These are phyloP conservation scores for Atherinosoma microstoma DNA, from an alignment of 2,797 vertebrate genomes.

Conservation along the genomic window DNA sequence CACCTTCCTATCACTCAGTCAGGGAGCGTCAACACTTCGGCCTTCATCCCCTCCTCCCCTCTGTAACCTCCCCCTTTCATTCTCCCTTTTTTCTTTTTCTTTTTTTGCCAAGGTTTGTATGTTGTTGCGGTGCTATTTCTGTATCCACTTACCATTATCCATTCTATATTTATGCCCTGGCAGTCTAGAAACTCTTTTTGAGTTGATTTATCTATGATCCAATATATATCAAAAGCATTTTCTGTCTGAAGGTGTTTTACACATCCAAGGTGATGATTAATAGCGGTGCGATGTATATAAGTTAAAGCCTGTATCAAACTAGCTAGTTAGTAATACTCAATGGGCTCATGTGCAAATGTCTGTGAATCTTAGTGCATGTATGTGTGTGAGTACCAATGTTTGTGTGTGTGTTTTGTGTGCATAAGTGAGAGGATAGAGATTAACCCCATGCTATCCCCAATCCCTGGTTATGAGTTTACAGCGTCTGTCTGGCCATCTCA, in stretches of 20 bases:
- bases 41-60: slow-evolving; percentile 52
- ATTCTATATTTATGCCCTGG: slow-evolving; percentile 14
- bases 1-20: slow-evolving; percentile 84
- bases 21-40: slow-evolving; percentile 79
- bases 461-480: slow-evolving; percentile 94
- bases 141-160: slow-evolving; percentile 7
- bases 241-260: slow-evolving; percentile 23
- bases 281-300: slow-evolving; percentile 25
- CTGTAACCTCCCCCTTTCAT: slow-evolving; percentile 29
- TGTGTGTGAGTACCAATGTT: slow-evolving; percentile 40
- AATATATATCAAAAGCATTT: slow-evolving; percentile 14
- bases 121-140: slow-evolving; percentile 39
- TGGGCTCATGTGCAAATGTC: slow-evolving; percentile 44
- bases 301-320: slow-evolving; percentile 49
- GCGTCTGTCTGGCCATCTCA: slow-evolving; percentile 91
- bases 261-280: not conserved
- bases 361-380: slow-evolving; percentile 52
- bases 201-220: slow-evolving; percentile 18
- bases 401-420: slow-evolving; percentile 75
- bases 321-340: slow-evolving; percentile 38
- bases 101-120: slow-evolving; percentile 40
- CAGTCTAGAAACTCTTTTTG: slow-evolving; percentile 17
- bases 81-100: slow-evolving; percentile 16
- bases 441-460: slow-evolving; percentile 93
- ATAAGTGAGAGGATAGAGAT: slow-evolving; percentile 88